Evolutionary conservation across 2,888 invertebrate genomes (phyloP), one percentile per base, ranked within the genome.

Genomic region (Lamproptera curius): DNA sequence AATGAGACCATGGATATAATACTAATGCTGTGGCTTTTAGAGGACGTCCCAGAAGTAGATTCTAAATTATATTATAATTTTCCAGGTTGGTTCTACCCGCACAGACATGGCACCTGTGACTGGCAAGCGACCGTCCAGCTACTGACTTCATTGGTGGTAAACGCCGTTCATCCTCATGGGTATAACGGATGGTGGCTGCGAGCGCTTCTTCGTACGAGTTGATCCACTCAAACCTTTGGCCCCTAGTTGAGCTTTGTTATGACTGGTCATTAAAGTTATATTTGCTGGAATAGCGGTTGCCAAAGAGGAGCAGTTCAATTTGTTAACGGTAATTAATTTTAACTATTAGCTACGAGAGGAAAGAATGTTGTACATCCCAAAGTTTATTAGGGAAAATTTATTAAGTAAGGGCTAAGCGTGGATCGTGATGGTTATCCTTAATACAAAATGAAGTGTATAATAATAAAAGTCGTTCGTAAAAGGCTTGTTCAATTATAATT

Each of bases 251-350:
- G 16, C 76, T 72, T 80, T 23, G 55, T 73, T 1, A 72, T 65
- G 0, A 80, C 51, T 83, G 20, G 53, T 84, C 0, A 53, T 86
- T 0, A 79, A 85, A 70, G 62, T 80, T 2, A 60, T 85, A 2
- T 65, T 81, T 57, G 85, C 85, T 3, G 76, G 70, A 1, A 63
- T 85, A 1, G 81, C 83, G 43, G 86, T 86, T 1, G 82, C 76
- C 0, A 86, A 85, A 45, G 86, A 87, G 49, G 86, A 87, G 50
- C 86, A 87, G 49, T 87, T 74, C 62, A 87, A 87, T 68, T 73
- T 87, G 15, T 53, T 76, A 28, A 65, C 84, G 40, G 87, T 86
- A 38, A 71, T 78, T 70, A 45, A 28, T 10, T 2, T 4, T 17
- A 14, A 34, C n/a, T n/a, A n/a, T n/a, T n/a, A n/a, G n/a, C n/a